Conservation (phyloP, 2,888 invertebrate genomes). For the Erebia aethiops region DNA sequence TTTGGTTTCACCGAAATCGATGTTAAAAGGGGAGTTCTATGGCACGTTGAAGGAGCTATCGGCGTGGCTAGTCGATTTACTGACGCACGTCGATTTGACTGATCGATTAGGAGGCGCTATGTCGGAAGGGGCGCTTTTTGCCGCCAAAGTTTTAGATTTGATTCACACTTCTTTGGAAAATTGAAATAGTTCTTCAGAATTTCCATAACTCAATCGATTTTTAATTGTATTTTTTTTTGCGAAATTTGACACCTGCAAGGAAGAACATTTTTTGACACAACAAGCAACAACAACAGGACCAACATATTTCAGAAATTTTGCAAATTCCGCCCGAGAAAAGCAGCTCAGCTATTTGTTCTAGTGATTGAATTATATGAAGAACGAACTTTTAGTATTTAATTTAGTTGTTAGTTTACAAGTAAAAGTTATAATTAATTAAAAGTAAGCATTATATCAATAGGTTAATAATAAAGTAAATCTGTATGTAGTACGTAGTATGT, state of each 20-base stretch:
- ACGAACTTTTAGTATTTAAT: neutral
- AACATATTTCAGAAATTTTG: too few species aligned
- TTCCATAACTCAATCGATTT: too few species aligned
- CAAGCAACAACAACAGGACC: too few species aligned
- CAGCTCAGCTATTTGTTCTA: too few species aligned
- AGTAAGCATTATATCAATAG: constrained; percentile 5
- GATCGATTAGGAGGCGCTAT: constrained; percentile 83
- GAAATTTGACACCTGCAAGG: too few species aligned
- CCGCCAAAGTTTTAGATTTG: constrained; percentile 82
- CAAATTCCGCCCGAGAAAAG: too few species aligned
- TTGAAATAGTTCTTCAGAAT: constrained; percentile 5
- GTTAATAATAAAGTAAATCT: neutral
- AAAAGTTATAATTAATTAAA: neutral
- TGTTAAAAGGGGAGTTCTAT: constrained; percentile 84
- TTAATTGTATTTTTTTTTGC: too few species aligned
- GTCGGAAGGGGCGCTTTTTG: constrained; percentile 85
- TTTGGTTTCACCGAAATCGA: constrained; percentile 82
- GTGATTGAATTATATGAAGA: too few species aligned
- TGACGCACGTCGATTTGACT: constrained; percentile 77
- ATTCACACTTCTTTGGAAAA: constrained; percentile 65
- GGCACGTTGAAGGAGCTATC: constrained; percentile 85
- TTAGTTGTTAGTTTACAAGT: constrained; percentile 17
- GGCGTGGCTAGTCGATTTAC: constrained; percentile 85
- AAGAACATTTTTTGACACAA: too few species aligned
- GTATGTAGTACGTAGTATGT: constrained; percentile 24